These are phyloP conservation scores for Corydoras sp. DNA, from an alignment of 2,113 vertebrate genomes.

Conservation along the genomic window DNA sequence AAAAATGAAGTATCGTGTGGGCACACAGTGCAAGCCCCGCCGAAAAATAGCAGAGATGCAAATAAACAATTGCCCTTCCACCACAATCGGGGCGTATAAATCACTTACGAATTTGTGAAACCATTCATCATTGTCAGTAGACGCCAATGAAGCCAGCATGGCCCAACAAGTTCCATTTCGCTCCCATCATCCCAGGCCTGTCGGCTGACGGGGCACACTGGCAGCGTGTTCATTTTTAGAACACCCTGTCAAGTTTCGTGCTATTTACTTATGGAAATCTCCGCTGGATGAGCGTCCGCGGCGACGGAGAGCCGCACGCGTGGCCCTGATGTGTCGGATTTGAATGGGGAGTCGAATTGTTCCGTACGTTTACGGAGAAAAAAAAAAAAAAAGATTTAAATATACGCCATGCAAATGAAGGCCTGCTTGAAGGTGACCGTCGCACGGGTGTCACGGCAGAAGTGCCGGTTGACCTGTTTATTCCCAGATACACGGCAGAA, in stretches of 20 bases:
- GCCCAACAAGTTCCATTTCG: slow-evolving; percentile 70
- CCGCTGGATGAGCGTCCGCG: slow-evolving; percentile 38
- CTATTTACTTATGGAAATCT: slow-evolving; percentile 73
- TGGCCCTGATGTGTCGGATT: slow-evolving; percentile 41
- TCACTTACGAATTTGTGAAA: slow-evolving; percentile 63
- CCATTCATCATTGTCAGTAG: slow-evolving; percentile 73
- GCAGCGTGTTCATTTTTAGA: slow-evolving; percentile 63
- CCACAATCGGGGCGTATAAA: slow-evolving; percentile 46
- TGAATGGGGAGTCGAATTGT: slow-evolving; percentile 21
- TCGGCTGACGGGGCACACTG: slow-evolving; percentile 57
- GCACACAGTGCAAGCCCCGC: slow-evolving; percentile 53
- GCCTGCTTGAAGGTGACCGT: slow-evolving; percentile 56
- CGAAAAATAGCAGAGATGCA: slow-evolving; percentile 15
- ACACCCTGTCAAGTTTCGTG: slow-evolving; percentile 65
- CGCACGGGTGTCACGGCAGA: background rate
- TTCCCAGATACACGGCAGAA: background rate
- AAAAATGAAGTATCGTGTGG: slow-evolving; percentile 21
- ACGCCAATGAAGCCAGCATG: slow-evolving; percentile 56
- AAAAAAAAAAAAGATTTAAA: slow-evolving; percentile 42
- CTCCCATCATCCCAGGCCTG: slow-evolving; percentile 51
- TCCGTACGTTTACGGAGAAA: slow-evolving; percentile 12
- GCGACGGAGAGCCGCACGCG: slow-evolving; percentile 55
- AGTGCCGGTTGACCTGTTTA: slow-evolving; percentile 14
- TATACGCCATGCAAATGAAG: slow-evolving; percentile 25
- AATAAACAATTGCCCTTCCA: slow-evolving; percentile 26